Evolutionary conservation across 2,113 vertebrate genomes (phyloP).

Genomic region (Euleptes europaea): DNA sequence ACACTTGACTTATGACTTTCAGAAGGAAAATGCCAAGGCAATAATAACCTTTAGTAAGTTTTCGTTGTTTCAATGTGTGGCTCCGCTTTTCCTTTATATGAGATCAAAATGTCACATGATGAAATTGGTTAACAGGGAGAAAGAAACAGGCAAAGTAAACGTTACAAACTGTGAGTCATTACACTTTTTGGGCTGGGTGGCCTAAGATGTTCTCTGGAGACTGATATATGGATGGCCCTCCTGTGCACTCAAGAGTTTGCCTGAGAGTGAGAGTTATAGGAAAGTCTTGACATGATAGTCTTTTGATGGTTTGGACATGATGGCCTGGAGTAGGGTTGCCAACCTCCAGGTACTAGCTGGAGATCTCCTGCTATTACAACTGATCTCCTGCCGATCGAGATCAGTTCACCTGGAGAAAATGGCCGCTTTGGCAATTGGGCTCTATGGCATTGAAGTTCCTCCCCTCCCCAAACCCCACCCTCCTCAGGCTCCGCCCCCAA

Average conservation of each 20-base stretch:
- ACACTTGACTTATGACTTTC: neutral
- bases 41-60: neutral
- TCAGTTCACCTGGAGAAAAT: too few species aligned
- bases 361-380: too few species aligned
- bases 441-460: too few species aligned
- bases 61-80: accelerated
- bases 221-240: neutral
- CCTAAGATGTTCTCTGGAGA: too few species aligned
- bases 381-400: too few species aligned
- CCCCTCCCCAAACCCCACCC: too few species aligned
- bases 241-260: neutral
- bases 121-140: neutral
- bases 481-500: too few species aligned
- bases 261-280: neutral
- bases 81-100: constrained; percentile 5
- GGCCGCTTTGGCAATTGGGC: too few species aligned
- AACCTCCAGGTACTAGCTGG: too few species aligned
- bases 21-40: constrained; percentile 40
- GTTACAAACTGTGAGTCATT: accelerated
- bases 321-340: neutral
- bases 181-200: neutral
- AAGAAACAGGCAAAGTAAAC: constrained; percentile 9
- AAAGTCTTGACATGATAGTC: neutral
- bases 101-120: constrained; percentile 1
- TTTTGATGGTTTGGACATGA: neutral